Evolutionary conservation across 2,797 vertebrate genomes (phyloP).

Genomic region (Chelon labrosus): DNA sequence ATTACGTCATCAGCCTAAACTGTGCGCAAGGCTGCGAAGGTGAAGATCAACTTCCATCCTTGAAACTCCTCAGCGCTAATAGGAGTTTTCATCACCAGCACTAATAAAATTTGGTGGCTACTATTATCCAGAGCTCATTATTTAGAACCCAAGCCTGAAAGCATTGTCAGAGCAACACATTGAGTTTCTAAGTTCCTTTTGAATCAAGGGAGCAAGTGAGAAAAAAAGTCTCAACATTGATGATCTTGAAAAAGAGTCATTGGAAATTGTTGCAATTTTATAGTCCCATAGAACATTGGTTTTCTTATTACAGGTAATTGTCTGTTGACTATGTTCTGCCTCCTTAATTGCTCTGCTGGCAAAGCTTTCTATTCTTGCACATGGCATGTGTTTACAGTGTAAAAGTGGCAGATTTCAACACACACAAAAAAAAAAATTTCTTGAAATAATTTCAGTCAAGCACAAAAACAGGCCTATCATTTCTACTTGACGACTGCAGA

Average conservation of each 20-base stretch:
- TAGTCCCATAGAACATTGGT: neutral
- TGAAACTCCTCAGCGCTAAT: slow-evolving; percentile 27
- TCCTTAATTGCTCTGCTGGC: neutral
- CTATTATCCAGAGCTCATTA: slow-evolving; percentile 5
- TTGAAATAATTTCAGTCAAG: neutral
- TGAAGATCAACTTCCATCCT: slow-evolving; percentile 22
- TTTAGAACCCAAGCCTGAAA: slow-evolving; percentile 17
- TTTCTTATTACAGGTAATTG: neutral
- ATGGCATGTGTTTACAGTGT: neutral
- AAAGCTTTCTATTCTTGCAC: slow-evolving; percentile 1
- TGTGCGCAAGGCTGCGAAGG: slow-evolving; percentile 9
- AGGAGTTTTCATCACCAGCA: slow-evolving; percentile 6
- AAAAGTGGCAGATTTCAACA: neutral
- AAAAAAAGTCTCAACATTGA: neutral
- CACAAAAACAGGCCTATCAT: neutral
- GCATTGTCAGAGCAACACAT: neutral
- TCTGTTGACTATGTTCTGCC: neutral
- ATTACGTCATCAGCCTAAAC: slow-evolving; percentile 26
- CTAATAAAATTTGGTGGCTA: slow-evolving; percentile 8
- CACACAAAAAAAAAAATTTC: neutral
- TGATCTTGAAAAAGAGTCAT: neutral
- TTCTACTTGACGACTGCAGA: neutral
- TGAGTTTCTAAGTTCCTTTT: neutral
- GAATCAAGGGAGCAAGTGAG: neutral
- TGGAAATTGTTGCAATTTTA: neutral